A percentile compares a stretch with the other conserved stretches of the same genome.
phyloP scores from a whole-genome alignment of 1,140 invertebrate genomes.

The Bombus waltoni region DNA sequence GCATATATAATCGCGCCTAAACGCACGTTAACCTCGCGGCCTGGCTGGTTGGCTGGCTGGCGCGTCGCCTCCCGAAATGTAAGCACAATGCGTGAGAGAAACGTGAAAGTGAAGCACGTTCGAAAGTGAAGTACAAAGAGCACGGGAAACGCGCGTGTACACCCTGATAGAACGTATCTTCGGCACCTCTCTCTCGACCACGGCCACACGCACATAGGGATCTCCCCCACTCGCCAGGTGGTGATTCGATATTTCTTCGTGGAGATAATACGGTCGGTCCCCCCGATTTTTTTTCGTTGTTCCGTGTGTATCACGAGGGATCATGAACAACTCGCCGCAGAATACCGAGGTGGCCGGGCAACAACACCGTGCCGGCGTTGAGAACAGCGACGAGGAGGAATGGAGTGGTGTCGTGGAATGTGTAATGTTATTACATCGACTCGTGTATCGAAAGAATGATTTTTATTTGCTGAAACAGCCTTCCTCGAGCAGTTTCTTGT shows the following conservation, averaged over 20 bases:
- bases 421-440: constrained; percentile 72
- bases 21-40: constrained; percentile 62
- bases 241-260: neutral
- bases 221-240: neutral
- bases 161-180: neutral
- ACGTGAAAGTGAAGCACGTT: constrained; percentile 4
- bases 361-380: constrained; percentile 67
- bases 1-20: constrained; percentile 51
- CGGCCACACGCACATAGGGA: neutral
- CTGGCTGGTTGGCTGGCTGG: constrained; percentile 35
- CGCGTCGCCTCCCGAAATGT: constrained; percentile 29
- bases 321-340: constrained; percentile 77
- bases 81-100: constrained; percentile 10
- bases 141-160: neutral
- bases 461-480: constrained; percentile 58
- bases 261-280: neutral
- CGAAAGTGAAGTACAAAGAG: constrained; percentile 1
- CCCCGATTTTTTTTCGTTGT: neutral
- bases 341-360: constrained; percentile 69
- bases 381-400: constrained; percentile 81
- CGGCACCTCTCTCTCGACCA: neutral
- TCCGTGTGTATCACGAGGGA: neutral
- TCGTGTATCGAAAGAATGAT: constrained; percentile 57
- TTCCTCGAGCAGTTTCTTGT: constrained; percentile 56
- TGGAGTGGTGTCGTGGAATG: constrained; percentile 82